These are phyloP conservation scores for Drosophila macrothrix DNA, from an alignment of 2,888 invertebrate species.

Conservation along the genomic window DNA sequence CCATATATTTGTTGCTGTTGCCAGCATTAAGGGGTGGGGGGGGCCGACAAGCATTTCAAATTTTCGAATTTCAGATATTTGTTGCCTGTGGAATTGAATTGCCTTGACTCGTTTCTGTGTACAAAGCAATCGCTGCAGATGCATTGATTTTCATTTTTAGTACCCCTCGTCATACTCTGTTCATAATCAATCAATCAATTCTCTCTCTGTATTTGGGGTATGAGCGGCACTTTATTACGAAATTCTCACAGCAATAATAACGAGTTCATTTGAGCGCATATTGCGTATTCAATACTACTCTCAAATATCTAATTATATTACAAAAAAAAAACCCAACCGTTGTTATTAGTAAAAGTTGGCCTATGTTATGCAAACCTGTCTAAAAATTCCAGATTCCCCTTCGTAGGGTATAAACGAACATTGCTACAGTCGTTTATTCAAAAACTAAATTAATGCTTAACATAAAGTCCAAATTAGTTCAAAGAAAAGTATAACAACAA, in stretches of 20 bases:
- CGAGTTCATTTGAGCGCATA: background rate
- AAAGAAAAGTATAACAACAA: too few relatives aligned
- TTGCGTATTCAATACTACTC: background rate
- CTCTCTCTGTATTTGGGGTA: background rate
- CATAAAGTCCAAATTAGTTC: background rate
- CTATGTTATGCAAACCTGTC: background rate
- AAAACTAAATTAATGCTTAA: background rate
- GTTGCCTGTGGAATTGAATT: background rate
- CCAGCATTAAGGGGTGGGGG: background rate
- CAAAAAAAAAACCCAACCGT: background rate
- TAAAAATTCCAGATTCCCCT: background rate
- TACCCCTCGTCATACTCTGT: slow-evolving; percentile 19
- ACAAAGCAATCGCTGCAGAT: slow-evolving; percentile 27
- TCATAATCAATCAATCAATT: slow-evolving; percentile 48
- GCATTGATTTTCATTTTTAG: slow-evolving; percentile 15
- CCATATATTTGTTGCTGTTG: slow-evolving; percentile 26
- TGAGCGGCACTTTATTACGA: slow-evolving; percentile 8
- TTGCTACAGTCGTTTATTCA: too few relatives aligned
- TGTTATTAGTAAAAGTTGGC: background rate
- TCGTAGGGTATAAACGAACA: too few relatives aligned
- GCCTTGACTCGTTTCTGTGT: slow-evolving; percentile 27
- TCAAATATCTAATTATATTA: background rate
- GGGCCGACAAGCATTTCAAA: slow-evolving; percentile 16
- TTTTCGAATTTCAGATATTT: slow-evolving; percentile 23
- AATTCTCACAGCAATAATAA: slow-evolving; percentile 7